Evolutionary conservation across 1,140 invertebrate species (phyloP).

Genomic region (Mizuhopecten yessoensis): DNA sequence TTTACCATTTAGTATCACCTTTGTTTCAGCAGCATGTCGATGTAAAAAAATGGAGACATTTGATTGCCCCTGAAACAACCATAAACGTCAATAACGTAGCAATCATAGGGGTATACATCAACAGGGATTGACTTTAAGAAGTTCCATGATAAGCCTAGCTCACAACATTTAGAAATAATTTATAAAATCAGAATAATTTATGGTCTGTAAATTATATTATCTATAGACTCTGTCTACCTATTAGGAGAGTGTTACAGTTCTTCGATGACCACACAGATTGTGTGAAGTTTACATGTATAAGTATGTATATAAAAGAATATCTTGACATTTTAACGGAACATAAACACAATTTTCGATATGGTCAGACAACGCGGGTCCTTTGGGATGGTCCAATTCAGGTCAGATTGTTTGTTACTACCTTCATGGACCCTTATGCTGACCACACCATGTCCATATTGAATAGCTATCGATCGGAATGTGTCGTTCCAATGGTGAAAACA

Average conservation of each 20-base stretch:
- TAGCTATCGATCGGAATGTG: too few species aligned
- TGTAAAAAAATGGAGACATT: slow-evolving; percentile 16
- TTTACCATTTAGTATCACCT: slow-evolving; percentile 34
- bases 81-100: background rate
- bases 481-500: too few species aligned
- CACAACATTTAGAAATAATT: slow-evolving; percentile 40
- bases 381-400: background rate
- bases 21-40: slow-evolving; percentile 10
- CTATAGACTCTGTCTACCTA: background rate
- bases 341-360: background rate
- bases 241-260: background rate
- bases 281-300: slow-evolving; percentile 1
- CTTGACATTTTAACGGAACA: background rate
- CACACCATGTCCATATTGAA: background rate
- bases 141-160: background rate
- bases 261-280: background rate
- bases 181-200: background rate
- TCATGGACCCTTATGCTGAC: background rate
- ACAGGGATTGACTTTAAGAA: background rate
- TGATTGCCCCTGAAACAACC: slow-evolving; percentile 3
- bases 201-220: background rate
- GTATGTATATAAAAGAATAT: background rate
- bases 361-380: background rate
- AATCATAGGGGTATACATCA: background rate
- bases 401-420: background rate